phyloP scores from a whole-genome alignment of 2,797 vertebrate species.

The Pipistrellus pygmaeus region DNA sequence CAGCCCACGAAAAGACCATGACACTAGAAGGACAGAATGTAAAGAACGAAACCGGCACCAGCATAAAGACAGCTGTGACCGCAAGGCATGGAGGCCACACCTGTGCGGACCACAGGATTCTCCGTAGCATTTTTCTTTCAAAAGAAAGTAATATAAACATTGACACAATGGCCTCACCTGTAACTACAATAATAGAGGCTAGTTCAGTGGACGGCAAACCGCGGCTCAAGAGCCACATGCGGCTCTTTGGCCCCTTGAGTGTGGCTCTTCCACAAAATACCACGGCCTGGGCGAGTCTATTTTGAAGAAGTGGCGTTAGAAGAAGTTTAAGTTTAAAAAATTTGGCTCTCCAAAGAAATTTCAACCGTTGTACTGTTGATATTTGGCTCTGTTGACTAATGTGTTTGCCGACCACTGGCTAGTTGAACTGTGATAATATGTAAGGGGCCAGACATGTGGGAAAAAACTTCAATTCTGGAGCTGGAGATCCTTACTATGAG shows the following conservation, averaged over 20 bases:
- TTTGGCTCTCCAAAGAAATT: too few species aligned
- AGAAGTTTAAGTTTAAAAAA: too few species aligned
- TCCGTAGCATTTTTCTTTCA: not conserved
- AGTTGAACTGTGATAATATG: not conserved
- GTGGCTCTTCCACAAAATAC: too few species aligned
- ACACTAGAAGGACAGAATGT: not conserved
- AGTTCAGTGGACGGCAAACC: too few species aligned
- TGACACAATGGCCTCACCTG: not conserved
- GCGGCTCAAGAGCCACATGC: too few species aligned
- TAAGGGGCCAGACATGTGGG: rapidly evolving
- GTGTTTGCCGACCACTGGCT: too few species aligned
- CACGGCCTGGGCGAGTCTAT: too few species aligned
- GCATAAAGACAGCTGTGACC: not conserved
- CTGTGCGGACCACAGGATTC: not conserved
- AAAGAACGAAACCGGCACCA: not conserved
- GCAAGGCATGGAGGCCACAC: not conserved
- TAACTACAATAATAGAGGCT: not conserved
- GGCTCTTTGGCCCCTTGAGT: too few species aligned
- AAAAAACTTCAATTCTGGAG: not conserved
- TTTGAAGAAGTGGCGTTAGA: too few species aligned
- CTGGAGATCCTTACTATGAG: not conserved
- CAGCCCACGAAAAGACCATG: not conserved
- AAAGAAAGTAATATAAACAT: not conserved
- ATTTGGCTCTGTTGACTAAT: too few species aligned
- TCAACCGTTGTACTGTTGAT: too few species aligned